Evolutionary conservation across 2,888 invertebrate species (phyloP), one percentile per base, ranked within the genome.

Genomic region (Calephelis perditalis): DNA sequence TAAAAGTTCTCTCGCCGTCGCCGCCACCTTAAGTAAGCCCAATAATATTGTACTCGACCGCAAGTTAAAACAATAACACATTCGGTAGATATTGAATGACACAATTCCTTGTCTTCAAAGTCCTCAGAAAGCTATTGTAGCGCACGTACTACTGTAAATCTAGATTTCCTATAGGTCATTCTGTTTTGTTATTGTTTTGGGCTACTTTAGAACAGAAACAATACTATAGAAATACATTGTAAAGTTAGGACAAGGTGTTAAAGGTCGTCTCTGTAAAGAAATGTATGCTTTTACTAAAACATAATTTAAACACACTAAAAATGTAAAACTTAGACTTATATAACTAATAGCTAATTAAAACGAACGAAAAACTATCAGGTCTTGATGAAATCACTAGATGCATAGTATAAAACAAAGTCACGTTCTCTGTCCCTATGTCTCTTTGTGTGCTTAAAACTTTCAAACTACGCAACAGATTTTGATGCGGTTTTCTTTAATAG

Each of bases 61-160:
- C 74, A 72, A 76, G 76, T 79, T 81, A 79, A 86, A 84, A 86
- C 84, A 85, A 86, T 85, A 84, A 82, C 76, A 73, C 82, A 82
- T 83, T 83, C 74, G 72, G 70, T 63, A 36, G 54, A 74, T 76
- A 84, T 80, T 76, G 72, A 68, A 67, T 62, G 60, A 62, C 62
- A 62, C 59, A 62, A 66, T 68, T 64, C 35, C 35, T 65, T 65
- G 62, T 58, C 60, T 54, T 61, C 56, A 61, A 44, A 52, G 59
- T 62, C 63, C 63, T 64, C 59, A 62, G 66, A 66, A 68, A 66
- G 70, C 69, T 26, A 56, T 58, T 54, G 52, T 54, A 35, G n/a
- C 36, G 52, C 46, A 60, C 45, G 61, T 9, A 49, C 15, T 60
- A 70, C 67, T 68, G 70, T 67, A 66, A 70, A 72, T 73, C 71